Percentiles rank a stretch among this genome's conserved stretches.
Evolutionary conservation across 2,113 vertebrate species (phyloP).

Genomic region (Uria lomvia): DNA sequence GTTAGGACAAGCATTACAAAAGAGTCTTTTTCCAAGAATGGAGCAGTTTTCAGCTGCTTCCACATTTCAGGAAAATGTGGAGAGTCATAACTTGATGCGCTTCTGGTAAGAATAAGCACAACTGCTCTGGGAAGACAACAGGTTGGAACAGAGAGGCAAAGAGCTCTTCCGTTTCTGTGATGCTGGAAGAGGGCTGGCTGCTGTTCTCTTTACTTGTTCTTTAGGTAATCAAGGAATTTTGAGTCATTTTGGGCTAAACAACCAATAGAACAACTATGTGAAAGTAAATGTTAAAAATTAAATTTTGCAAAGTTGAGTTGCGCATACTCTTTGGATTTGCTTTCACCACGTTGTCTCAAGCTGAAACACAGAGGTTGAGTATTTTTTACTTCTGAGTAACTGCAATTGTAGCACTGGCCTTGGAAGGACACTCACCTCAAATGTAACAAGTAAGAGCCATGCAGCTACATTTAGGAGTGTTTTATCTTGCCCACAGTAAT

Average conservation of each 20-base stretch:
- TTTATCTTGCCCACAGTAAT: not conserved
- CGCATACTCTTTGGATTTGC: not conserved
- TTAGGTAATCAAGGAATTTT: not conserved
- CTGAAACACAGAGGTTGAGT: not conserved
- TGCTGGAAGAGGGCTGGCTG: not conserved
- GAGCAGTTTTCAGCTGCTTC: not conserved
- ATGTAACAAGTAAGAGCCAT: not conserved
- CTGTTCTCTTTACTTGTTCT: not conserved
- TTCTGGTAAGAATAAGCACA: not conserved
- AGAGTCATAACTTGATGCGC: not conserved
- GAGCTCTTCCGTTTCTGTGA: not conserved
- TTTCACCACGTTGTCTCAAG: not conserved
- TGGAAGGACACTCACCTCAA: not conserved
- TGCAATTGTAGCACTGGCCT: not conserved
- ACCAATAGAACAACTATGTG: not conserved
- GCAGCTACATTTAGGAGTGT: not conserved
- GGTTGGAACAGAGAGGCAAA: not conserved
- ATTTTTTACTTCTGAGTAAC: not conserved
- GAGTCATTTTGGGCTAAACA: not conserved
- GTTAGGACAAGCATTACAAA: not conserved
- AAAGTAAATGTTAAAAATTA: not conserved
- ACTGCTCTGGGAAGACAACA: fast-evolving
- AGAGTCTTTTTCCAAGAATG: not conserved
- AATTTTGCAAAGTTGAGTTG: not conserved
- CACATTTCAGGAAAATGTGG: not conserved